These are phyloP conservation scores for Eidolon helvum DNA, from an alignment of 2,113 vertebrate species.

Conservation along the genomic window DNA sequence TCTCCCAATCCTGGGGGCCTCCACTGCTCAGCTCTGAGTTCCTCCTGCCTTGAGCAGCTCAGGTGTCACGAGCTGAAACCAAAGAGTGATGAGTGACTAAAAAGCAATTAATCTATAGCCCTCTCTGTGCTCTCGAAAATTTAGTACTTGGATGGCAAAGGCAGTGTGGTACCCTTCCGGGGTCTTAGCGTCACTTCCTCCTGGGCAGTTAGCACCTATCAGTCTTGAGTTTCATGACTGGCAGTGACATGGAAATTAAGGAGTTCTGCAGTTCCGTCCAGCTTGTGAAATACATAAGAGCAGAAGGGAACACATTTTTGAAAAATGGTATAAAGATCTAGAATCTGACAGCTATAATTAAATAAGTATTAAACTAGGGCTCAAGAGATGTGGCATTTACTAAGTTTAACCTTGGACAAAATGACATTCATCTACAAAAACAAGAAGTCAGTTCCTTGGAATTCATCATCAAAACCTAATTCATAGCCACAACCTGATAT, in stretches of 20 bases:
- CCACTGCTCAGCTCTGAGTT: constrained; percentile 76
- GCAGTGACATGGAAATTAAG: background rate
- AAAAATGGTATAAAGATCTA: background rate
- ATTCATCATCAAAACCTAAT: background rate
- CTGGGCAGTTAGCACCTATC: background rate
- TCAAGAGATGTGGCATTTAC: background rate
- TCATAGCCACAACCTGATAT: background rate
- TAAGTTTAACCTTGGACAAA: background rate
- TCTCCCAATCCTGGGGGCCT: constrained; percentile 75
- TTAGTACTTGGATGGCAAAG: background rate
- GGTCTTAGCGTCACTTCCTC: background rate
- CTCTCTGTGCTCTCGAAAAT: background rate
- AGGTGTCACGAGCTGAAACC: constrained; percentile 82
- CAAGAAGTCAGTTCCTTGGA: background rate
- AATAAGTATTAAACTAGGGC: background rate
- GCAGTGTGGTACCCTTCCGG: background rate
- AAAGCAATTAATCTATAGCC: background rate
- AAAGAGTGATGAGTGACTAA: constrained; percentile 71
- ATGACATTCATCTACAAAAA: background rate
- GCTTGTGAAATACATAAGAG: background rate
- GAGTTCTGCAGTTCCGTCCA: background rate
- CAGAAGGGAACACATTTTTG: background rate
- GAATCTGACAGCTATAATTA: background rate
- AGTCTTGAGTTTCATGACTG: background rate
- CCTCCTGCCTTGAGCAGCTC: constrained; percentile 75